Base-by-base conservation (phyloP, 64 coral and sea anemone genomes). In the Orbicella faveolata region DNA sequence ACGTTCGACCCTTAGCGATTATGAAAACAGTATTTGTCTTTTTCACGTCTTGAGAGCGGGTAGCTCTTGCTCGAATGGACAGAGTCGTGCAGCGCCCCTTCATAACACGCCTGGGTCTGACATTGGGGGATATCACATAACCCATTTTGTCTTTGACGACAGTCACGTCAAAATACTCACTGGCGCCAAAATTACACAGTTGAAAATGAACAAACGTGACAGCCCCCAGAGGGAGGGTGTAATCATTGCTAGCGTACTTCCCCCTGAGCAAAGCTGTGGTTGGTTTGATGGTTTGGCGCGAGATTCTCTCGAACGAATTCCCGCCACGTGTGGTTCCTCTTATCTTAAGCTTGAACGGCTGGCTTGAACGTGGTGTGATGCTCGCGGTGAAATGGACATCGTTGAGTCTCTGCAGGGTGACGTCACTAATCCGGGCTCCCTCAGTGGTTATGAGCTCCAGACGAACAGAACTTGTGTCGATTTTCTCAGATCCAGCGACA, bases 401-500 rank as follows among this genome's bases (percentile, higher is more conserved):
- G 36, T 79, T 57, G 14, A n/a, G 61, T 62, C 61, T 57, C 63
- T 87, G 83, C 4, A 96, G 90, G 14, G 18, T 69, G 23, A 92
- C 44, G 20, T 84, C 82, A 64, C 86, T 81, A 13, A 96, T 80
- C 48, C 25, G 75, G 20, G 79, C 19, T 18, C 90, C 94, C 78
- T 92, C 48, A 17, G 83, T 86, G 59, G 86, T 96, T 35, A 96
- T 89, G 18, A 96, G 75, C 17, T 96, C 72, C n/a, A 96, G 57
- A 26, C 37, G 70, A n/a, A 95, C 23, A 33, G 94, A 84, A 52
- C 65, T 78, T 16, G 37, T 36, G 23, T 55, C 57, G 41, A 92
- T 74, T 79, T 95, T 95, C 36, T 95, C 79, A n/a, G 69, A 34
- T 52, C 94, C 94, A 7, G 94, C 94, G 12, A 95, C 63, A 4